phyloP scores from a whole-genome alignment of 2,113 vertebrate genomes.

The Ia io region DNA sequence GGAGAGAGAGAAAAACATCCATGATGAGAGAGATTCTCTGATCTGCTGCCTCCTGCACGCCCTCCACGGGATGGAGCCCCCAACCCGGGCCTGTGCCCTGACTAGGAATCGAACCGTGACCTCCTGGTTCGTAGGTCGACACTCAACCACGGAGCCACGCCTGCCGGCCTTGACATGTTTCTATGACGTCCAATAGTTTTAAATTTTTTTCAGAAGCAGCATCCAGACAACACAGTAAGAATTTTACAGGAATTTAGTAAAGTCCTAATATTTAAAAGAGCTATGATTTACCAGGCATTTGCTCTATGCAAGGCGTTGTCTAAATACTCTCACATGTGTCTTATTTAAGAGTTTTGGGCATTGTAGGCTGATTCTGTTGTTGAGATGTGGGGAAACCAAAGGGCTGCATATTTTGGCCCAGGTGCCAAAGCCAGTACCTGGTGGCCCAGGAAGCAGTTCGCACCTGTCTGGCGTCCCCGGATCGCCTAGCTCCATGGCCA shows the following conservation, averaged over 20 bases:
- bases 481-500: rapidly evolving
- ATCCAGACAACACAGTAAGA: background rate
- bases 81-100: no score
- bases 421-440: background rate
- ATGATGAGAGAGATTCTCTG: no score
- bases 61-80: no score
- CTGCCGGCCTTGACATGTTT: background rate
- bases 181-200: background rate
- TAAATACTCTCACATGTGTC: background rate
- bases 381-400: background rate
- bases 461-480: background rate
- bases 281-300: background rate
- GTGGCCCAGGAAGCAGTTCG: background rate
- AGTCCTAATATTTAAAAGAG: background rate
- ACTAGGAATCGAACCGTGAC: no score
- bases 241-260: background rate
- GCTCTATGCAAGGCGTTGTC: background rate
- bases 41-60: no score
- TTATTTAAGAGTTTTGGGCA: background rate
- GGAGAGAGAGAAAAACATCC: no score
- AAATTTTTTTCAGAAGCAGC: background rate
- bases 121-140: no score
- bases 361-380: background rate
- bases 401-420: background rate
- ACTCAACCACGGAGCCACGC: no score